Base-by-base conservation (phyloP, 2,113 vertebrate genomes). In the Xiphophorus maculatus region DNA sequence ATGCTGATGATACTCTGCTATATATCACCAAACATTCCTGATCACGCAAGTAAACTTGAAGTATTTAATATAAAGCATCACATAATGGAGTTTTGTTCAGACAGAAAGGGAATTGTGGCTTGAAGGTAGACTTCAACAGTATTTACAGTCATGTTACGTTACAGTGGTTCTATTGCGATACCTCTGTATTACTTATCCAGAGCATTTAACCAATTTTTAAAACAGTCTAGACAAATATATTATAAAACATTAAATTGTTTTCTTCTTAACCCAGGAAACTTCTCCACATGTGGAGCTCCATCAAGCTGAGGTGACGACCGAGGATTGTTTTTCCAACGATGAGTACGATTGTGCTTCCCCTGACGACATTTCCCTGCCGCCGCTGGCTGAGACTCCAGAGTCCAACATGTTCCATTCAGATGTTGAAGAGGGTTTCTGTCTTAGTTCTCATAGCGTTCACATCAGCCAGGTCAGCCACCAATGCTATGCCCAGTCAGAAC, bases 361-460 rank as follows among this genome's bases (percentile, higher is more conserved):
- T 27, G 96, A 98, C 28, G 96, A 99, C 90, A 95, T 97, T 76
- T 98, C 97, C 63, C 93, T 98, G 80, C 96, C 97, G 42, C 95
- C 96, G 0, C 94, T 98, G 91, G 96, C 96, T 1, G 96, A 95
- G 80, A 98, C 96, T 4, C 97, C 97, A 0, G 95, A 96, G 87
- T 97, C 96, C 76, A 93, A 91, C 69, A 83, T 94, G 15, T 76
- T 94, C 22, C 95, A 92, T 5, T 96, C 95, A 27, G 96, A 99
- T 63, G 69, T 94, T 7, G 96, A 97, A 68, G 96, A 97, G 27
- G 67, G 73, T 0, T 61, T 87, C 71, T 94, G 93, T 25, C 88
- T 92, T 81, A 94, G 94, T 48, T 94, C 94, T 63, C 92, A 82
- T 32, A 89, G 86, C 25, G 58, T 89, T 83, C 95, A 94, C 77